Conservation (phyloP, 2,113 vertebrate genomes). For the Columbina picui region DNA sequence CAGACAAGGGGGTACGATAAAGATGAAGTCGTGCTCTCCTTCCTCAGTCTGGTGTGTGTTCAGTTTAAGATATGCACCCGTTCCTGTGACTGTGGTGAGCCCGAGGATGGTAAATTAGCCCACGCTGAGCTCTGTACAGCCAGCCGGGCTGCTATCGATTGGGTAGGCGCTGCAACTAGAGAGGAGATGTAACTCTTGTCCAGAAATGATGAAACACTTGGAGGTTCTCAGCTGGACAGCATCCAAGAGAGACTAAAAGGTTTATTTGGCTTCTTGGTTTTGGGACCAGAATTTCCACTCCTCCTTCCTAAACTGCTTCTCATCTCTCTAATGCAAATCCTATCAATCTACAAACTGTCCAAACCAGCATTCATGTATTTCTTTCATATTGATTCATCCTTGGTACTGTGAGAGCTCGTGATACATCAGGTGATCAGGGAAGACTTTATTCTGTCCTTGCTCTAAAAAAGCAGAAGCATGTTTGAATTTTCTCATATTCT, state of each 20-base stretch:
- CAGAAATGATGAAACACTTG: background rate
- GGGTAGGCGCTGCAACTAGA: background rate
- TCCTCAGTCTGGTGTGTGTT: background rate
- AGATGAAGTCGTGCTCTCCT: background rate
- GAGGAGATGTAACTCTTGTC: background rate
- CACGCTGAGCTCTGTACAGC: background rate
- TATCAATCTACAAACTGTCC: background rate
- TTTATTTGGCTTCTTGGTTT: background rate
- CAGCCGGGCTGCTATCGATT: background rate
- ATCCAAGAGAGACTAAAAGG: conserved; percentile 35
- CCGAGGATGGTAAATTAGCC: background rate
- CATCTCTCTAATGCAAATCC: conserved; percentile 32
- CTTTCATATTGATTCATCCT: background rate
- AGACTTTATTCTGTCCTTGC: conserved; percentile 17
- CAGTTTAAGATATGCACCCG: background rate
- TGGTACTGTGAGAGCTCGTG: background rate
- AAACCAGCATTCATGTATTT: background rate
- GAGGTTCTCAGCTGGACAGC: conserved; percentile 16
- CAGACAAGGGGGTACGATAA: accelerated
- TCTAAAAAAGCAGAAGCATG: background rate
- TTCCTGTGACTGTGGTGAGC: background rate
- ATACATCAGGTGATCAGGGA: background rate
- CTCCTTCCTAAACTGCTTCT: background rate
- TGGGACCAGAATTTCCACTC: background rate
- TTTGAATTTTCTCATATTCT: background rate